phyloP scores from a whole-genome alignment of 2,113 vertebrate genomes.

The Malurus alboscapulatus region DNA sequence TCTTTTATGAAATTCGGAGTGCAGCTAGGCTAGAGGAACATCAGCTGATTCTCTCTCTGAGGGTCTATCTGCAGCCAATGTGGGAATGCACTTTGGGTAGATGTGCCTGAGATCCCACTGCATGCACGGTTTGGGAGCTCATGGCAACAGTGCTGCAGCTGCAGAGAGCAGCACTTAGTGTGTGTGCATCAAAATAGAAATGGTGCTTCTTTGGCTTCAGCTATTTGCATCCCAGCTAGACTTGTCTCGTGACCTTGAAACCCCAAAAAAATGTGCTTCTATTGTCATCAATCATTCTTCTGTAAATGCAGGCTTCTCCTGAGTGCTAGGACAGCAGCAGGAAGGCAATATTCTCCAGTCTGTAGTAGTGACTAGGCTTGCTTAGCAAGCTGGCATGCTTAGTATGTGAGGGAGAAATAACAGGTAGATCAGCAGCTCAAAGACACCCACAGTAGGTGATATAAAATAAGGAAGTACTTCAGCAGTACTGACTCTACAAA shows the following conservation, averaged over 20 bases:
- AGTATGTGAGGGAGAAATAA: background rate
- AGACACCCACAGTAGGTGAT: fast-evolving
- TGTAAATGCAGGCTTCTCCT: background rate
- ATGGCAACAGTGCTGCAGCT: background rate
- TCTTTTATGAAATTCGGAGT: background rate
- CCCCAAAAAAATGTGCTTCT: background rate
- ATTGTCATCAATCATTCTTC: background rate
- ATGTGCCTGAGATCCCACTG: background rate
- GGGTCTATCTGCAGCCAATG: fast-evolving
- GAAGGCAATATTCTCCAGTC: background rate
- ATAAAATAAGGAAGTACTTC: background rate
- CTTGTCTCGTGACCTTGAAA: slow-evolving; percentile 21
- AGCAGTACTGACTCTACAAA: background rate
- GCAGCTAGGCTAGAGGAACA: background rate
- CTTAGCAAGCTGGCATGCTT: background rate
- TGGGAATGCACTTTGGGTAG: background rate
- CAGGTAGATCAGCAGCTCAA: background rate
- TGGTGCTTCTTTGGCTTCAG: background rate
- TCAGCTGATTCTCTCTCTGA: background rate
- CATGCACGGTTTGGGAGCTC: background rate
- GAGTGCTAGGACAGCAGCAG: background rate
- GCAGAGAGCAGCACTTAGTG: background rate
- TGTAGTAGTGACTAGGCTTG: background rate
- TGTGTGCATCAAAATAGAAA: background rate
- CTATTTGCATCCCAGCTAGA: background rate